Evolutionary conservation across 2,113 vertebrate genomes (phyloP), one percentile per base, ranked within the genome.

Genomic region (Thunnus thynnus): DNA sequence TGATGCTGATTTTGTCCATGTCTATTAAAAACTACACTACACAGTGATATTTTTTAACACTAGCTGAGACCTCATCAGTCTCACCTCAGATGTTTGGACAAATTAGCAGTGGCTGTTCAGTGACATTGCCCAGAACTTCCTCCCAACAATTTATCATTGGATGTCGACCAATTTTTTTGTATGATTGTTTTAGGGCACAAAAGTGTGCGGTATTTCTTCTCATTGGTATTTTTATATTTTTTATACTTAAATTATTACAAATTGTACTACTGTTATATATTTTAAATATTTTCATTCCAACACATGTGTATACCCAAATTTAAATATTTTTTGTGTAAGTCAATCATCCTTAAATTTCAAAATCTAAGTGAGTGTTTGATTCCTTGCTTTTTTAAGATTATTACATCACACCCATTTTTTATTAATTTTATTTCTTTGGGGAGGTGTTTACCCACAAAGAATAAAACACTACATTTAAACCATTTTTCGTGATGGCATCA

Each of bases 281-380:
- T 51, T 25, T 2, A 41, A 68, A 60, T 4, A 3, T 22, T 48
- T 71, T 55, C 51, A 86, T 82, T 72, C 52, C 51, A 84, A 75
- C 77, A 63, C 57, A 56, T 70, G 22, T 73, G 13, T 77, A 71
- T 64, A 66, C 13, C 32, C 32, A 86, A 72, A 82, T 57, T 50
- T 32, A 50, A 76, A 66, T 51, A 58, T 3, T 56, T 22, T 60
- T 46, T 3, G 17, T 76, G 4, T 56, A 65, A 65, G 13, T 54
- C 17, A 55, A 3, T 36, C 8, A 20, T 69, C 12, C 20, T 60
- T 61, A 67, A n/a, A 7, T 71, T 58, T 71, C 2, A 30, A 56
- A 46, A 52, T 74, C 8, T 20, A 73, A 17, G 17, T 17, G 68
- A 64, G 30, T 17, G 16, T 56, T 73, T 68, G 2, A 10, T 70